phyloP scores from a whole-genome alignment of 2,113 vertebrate species.

The Meles meles region DNA sequence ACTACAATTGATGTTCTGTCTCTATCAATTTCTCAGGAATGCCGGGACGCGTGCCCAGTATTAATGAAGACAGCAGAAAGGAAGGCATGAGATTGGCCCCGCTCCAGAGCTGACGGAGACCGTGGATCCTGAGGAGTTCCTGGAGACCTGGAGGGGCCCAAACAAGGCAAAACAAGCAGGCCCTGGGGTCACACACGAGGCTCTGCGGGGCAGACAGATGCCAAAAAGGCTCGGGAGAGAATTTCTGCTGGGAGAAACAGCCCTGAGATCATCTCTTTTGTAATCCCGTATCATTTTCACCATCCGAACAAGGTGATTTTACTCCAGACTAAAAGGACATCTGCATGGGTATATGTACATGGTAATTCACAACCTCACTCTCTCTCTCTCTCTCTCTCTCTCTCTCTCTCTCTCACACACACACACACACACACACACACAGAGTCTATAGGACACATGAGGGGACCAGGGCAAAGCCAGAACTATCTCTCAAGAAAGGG shows the following conservation, averaged over 20 bases:
- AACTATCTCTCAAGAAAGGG: neutral
- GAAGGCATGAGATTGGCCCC: constrained; percentile 74
- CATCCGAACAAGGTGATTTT: constrained; percentile 55
- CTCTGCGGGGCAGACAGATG: neutral
- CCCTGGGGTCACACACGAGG: constrained; percentile 51
- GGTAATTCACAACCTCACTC: neutral
- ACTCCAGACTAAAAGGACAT: neutral
- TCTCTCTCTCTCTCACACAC: neutral
- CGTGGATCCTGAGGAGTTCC: constrained; percentile 70
- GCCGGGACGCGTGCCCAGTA: constrained; percentile 59
- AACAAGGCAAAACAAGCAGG: constrained; percentile 73
- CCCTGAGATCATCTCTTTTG: neutral
- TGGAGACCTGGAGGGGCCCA: constrained; percentile 70
- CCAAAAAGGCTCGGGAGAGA: neutral
- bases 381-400: neutral
- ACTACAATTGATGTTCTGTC: constrained; percentile 81
- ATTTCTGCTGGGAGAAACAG: constrained; percentile 4
- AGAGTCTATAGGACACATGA: neutral
- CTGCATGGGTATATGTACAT: neutral
- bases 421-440: neutral
- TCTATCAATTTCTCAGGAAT: constrained; percentile 80
- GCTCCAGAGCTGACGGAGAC: constrained; percentile 74
- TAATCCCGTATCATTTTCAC: constrained; percentile 25
- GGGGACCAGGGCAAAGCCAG: neutral
- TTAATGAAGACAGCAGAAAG: constrained; percentile 78